Evolutionary conservation across 2,113 vertebrate species (phyloP).

Genomic region (Gavialis gangeticus): DNA sequence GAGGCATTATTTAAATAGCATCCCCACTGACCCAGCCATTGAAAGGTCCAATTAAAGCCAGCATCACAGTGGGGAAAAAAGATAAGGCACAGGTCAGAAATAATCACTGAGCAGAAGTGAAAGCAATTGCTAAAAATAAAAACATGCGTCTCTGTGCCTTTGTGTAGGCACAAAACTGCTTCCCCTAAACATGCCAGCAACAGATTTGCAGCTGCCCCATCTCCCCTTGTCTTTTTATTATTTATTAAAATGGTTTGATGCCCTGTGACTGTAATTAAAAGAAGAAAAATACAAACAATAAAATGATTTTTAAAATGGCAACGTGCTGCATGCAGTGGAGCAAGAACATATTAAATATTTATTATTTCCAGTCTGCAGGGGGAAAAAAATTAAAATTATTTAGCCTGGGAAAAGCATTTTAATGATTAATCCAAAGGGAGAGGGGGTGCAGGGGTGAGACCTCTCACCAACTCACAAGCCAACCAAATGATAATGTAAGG

Average conservation of each 20-base stretch:
- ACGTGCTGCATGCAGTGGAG: slow-evolving; percentile 4
- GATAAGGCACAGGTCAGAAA: too few relatives aligned
- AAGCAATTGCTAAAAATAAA: neutral
- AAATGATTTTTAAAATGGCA: slow-evolving; percentile 58
- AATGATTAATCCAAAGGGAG: slow-evolving; percentile 66
- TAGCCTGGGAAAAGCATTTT: slow-evolving; percentile 57
- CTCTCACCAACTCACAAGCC: slow-evolving; percentile 12
- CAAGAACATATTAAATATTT: slow-evolving; percentile 57
- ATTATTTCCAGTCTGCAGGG: slow-evolving; percentile 19
- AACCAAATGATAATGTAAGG: slow-evolving; percentile 21
- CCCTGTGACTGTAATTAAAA: slow-evolving; percentile 67
- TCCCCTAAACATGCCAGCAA: neutral
- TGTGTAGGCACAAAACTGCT: neutral
- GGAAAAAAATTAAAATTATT: neutral
- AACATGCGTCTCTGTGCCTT: neutral
- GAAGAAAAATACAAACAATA: slow-evolving; percentile 59
- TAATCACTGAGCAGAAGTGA: neutral
- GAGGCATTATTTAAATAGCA: rapidly evolving
- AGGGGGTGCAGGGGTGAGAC: neutral
- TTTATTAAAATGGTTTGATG: slow-evolving; percentile 51
- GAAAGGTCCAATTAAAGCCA: neutral
- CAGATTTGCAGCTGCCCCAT: neutral
- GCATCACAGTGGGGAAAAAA: neutral
- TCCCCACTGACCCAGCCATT: neutral
- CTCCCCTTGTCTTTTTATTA: slow-evolving; percentile 49